Percentiles rank a stretch among this genome's conserved stretches.
phyloP scores from a whole-genome alignment of 2,888 invertebrate genomes.

The Myopa tessellatipennis region DNA sequence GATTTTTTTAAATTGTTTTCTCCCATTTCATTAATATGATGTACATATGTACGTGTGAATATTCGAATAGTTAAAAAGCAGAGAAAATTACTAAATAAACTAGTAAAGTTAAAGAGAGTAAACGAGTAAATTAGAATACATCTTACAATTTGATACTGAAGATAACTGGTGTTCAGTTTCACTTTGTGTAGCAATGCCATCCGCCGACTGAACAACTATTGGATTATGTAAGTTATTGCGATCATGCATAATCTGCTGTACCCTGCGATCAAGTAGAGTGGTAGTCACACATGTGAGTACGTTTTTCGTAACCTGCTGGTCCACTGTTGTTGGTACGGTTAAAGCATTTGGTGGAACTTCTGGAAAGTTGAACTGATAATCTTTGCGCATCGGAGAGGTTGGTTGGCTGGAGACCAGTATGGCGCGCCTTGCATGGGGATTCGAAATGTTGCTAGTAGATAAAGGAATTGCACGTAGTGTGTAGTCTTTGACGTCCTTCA shows the following conservation, averaged over 20 bases:
- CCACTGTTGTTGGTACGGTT: conserved; percentile 44
- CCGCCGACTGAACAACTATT: not conserved
- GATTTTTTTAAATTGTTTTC: not conserved
- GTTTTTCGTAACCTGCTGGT: conserved; percentile 48
- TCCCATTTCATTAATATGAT: not conserved
- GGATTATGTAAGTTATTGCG: conserved; percentile 54
- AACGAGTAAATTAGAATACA: no score
- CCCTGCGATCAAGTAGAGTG: conserved; percentile 55
- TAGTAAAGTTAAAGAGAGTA: no score
- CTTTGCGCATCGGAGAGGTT: conserved; percentile 77
- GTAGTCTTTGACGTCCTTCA: conserved; percentile 71
- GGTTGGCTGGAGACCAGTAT: conserved; percentile 73
- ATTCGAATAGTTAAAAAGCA: no score
- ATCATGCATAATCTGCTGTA: conserved; percentile 58
- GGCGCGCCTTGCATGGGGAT: conserved; percentile 77
- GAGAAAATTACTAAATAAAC: no score
- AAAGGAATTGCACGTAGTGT: conserved; percentile 45
- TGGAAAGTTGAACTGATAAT: conserved; percentile 71
- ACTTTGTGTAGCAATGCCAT: not conserved
- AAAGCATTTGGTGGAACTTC: conserved; percentile 47
- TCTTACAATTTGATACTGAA: conserved; percentile 40
- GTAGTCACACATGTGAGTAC: conserved; percentile 49
- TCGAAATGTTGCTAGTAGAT: conserved; percentile 62
- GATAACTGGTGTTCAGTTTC: conserved; percentile 4
- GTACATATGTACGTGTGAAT: no score